A percentile compares a stretch with the other conserved stretches of the same genome.
Conservation (phyloP, 2,797 vertebrate species). For the Aphelocoma californica region DNA sequence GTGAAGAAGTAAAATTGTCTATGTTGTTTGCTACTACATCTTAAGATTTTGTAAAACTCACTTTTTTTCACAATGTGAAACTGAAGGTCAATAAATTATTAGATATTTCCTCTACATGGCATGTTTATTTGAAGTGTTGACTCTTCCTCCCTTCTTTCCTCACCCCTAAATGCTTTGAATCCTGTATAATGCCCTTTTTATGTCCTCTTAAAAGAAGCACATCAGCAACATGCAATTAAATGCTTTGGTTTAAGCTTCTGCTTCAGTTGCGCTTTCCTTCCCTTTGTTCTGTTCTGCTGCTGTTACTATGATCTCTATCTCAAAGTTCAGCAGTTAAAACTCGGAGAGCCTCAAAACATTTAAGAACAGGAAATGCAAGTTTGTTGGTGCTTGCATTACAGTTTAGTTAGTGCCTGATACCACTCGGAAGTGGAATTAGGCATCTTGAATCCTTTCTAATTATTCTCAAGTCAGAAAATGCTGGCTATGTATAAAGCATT, state of each 20-base stretch:
- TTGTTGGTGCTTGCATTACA: slow-evolving; percentile 10
- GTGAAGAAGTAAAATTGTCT: slow-evolving; percentile 66
- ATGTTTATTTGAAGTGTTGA: slow-evolving; percentile 51
- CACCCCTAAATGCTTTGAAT: slow-evolving; percentile 17
- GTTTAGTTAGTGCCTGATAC: slow-evolving; percentile 24
- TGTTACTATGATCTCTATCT: slow-evolving; percentile 51
- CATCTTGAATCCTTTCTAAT: not conserved
- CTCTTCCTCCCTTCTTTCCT: slow-evolving; percentile 61
- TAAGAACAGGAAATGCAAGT: slow-evolving; percentile 62
- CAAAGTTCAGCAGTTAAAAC: slow-evolving; percentile 55
- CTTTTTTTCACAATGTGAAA: slow-evolving; percentile 96
- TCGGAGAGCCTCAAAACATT: not conserved
- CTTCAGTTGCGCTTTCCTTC: slow-evolving; percentile 39
- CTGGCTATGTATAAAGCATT: not conserved
- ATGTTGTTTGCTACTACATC: slow-evolving; percentile 75
- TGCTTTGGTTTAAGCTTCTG: slow-evolving; percentile 48
- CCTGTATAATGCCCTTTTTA: not conserved
- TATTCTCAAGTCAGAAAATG: slow-evolving; percentile 15
- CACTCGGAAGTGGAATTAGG: slow-evolving; percentile 22
- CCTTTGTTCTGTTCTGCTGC: slow-evolving; percentile 56
- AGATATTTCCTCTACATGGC: slow-evolving; percentile 89
- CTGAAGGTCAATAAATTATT: slow-evolving; percentile 96
- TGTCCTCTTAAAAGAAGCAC: slow-evolving; percentile 30
- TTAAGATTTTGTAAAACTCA: slow-evolving; percentile 91
- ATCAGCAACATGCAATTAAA: slow-evolving; percentile 2